Base-by-base conservation (phyloP, 2,888 invertebrate species). In the Caenorhabditis sinica region DNA sequence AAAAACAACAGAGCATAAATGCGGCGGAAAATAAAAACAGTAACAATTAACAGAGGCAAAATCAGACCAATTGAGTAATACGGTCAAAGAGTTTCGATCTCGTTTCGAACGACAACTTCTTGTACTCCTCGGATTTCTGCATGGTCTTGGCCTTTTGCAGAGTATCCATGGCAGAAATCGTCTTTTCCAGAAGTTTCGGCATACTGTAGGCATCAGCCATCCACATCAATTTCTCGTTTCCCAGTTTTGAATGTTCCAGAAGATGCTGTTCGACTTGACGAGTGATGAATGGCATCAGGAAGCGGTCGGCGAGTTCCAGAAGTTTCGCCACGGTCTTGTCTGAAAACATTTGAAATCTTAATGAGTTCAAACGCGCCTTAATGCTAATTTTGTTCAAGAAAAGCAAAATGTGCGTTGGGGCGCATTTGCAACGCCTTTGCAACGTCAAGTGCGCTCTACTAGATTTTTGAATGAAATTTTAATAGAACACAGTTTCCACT, bases 251-350 rank as follows among this genome's bases (percentile, higher is more conserved):
- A 20, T 17, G 25, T 3, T 65, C 1, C 0, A 65, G 25, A 28
- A 65, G 65, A 28, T 65, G 65, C 15, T 65, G n/a, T 28, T 65
- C 45, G 17, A 65, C 28, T 4, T 6, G 2, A 8, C 28, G 15
- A 17, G n/a, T 45, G 15, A 45, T 45, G 0, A 28, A 25, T 17
- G 28, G 45, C 13, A 45, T 25, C 15, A 28, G 15, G 45, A 65
- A 65, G 13, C 65, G 65, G 17, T 45, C 28, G 1, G 65, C 65
- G 4, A 66, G 15, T n/a, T 66, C 30, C 2, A 66, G 66, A 49
- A 66, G 49, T 15, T 66, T 66, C 28, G 49, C 66, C 11, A 33
- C n/a, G 17, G 45, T 66, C 0, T 30, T 30, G n/a, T 66, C 66
- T 66, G 66, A 11, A 49, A 65, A 45, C 33, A 40, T 9, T 4